These are phyloP conservation scores for Ellobius talpinus DNA, from an alignment of 2,113 vertebrate species.

Conservation along the genomic window DNA sequence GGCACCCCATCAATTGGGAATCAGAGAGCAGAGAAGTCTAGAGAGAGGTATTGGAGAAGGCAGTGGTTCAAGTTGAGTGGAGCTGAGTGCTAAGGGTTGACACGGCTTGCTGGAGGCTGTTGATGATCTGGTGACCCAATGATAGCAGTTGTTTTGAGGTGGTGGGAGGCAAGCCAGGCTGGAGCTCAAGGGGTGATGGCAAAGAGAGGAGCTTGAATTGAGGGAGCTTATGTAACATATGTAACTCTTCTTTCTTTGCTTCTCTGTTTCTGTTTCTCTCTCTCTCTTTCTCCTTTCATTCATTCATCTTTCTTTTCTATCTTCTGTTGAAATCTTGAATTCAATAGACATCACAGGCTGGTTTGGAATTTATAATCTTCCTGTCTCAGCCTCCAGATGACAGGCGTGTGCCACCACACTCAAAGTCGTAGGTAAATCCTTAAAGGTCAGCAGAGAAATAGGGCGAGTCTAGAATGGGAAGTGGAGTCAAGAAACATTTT, in stretches of 20 bases:
- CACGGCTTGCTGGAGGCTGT: not conserved
- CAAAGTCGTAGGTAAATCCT: not conserved
- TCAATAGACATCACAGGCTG: not conserved
- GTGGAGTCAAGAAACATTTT: not conserved
- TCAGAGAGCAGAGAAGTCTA: not conserved
- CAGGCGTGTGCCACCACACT: no score
- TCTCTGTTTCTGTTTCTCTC: no score
- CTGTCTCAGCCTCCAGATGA: not conserved
- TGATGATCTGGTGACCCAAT: not conserved
- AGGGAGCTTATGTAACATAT: not conserved
- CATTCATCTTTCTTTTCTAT: no score
- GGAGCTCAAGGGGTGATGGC: not conserved
- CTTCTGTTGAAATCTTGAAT: no score
- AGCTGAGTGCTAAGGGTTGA: not conserved
- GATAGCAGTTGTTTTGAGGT: not conserved
- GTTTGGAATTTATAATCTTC: not conserved
- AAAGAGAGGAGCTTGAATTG: not conserved
- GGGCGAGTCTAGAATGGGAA: not conserved
- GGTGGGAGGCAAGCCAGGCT: not conserved
- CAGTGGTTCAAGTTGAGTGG: not conserved
- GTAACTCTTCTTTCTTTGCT: no score
- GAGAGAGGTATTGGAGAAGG: not conserved
- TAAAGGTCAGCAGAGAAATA: not conserved
- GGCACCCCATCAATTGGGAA: not conserved
- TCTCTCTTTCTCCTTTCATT: no score